These are phyloP conservation scores for Sinelater perroti DNA, from an alignment of 2,888 invertebrate genomes.

Conservation along the genomic window DNA sequence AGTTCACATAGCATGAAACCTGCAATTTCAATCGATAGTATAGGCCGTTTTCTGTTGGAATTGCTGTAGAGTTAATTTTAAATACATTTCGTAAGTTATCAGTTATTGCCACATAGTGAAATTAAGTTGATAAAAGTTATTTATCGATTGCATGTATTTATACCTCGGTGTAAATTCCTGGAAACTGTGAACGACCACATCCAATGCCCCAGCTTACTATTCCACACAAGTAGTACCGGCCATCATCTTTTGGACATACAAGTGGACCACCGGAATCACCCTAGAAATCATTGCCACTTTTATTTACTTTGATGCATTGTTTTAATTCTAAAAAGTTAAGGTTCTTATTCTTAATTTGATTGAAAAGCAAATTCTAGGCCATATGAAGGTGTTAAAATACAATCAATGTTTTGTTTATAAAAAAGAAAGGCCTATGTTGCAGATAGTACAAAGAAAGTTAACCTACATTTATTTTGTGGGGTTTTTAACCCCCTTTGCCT, in stretches of 20 bases:
- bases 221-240: slow-evolving; percentile 57
- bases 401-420: too few species aligned
- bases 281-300: slow-evolving; percentile 45
- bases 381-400: too few species aligned
- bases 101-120: too few species aligned
- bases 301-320: not conserved
- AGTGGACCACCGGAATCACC: slow-evolving; percentile 61
- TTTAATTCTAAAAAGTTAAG: not conserved
- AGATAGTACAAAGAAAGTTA: too few species aligned
- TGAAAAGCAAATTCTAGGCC: too few species aligned
- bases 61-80: too few species aligned
- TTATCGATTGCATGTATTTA: not conserved
- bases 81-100: too few species aligned
- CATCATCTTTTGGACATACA: slow-evolving; percentile 50
- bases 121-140: too few species aligned
- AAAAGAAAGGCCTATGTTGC: too few species aligned
- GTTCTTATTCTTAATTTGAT: not conserved
- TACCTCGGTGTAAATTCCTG: slow-evolving; percentile 56
- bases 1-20: slow-evolving; percentile 51
- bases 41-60: too few species aligned
- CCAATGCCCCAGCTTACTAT: slow-evolving; percentile 59
- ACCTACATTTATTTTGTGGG: too few species aligned
- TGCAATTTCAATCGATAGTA: slow-evolving; percentile 18
- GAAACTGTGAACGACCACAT: slow-evolving; percentile 52
- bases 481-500: too few species aligned